phyloP scores from a whole-genome alignment of 2,888 invertebrate species.

The Fragum fragum region DNA sequence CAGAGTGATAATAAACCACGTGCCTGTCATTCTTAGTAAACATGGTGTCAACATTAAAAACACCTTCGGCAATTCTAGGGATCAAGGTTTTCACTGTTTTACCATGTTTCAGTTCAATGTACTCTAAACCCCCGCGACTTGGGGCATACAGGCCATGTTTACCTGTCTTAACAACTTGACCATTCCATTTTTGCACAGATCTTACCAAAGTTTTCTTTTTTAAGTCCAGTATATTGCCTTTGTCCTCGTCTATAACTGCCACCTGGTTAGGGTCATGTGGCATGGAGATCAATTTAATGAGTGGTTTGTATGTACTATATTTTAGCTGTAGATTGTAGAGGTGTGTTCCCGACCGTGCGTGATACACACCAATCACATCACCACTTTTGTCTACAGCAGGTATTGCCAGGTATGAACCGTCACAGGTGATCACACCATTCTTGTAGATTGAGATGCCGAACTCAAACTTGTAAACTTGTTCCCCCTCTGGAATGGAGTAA shows the following conservation, averaged over 20 bases:
- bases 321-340: conserved; percentile 85
- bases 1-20: conserved; percentile 98
- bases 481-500: conserved; percentile 90
- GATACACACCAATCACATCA: conserved; percentile 94
- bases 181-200: conserved; percentile 96
- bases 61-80: conserved; percentile 96
- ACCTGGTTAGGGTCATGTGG: conserved; percentile 90
- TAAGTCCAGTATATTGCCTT: conserved; percentile 94
- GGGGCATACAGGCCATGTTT: conserved; percentile 97
- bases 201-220: conserved; percentile 95
- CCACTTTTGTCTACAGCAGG: conserved; percentile 92
- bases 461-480: conserved; percentile 93
- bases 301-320: conserved; percentile 84
- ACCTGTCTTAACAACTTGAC: conserved; percentile 88
- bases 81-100: conserved; percentile 96
- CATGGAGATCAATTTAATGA: conserved; percentile 84
- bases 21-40: conserved; percentile 98
- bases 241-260: conserved; percentile 95
- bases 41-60: conserved; percentile 95
- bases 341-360: conserved; percentile 92
- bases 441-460: conserved; percentile 93
- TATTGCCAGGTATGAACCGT: conserved; percentile 91
- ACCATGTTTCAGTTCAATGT: conserved; percentile 95
- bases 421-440: conserved; percentile 93
- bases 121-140: conserved; percentile 95